Conservation (phyloP, 1,140 invertebrate genomes). For the Meloidogyne exigua region DNA sequence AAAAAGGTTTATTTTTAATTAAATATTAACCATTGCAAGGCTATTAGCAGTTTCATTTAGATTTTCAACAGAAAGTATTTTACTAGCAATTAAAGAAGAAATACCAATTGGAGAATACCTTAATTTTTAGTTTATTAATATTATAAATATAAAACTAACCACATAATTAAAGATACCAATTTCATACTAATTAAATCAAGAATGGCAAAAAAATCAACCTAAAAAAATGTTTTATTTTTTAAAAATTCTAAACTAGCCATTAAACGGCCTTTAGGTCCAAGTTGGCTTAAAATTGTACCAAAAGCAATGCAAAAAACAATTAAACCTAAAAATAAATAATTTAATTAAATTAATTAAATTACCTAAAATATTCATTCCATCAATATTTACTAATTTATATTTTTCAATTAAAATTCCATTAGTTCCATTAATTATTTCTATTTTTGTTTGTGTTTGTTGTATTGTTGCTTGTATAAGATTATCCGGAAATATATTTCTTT, state of each 20-base stretch:
- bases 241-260: slow-evolving; percentile 43
- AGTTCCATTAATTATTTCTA: slow-evolving; percentile 9
- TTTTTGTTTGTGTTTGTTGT: slow-evolving; percentile 48
- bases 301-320: slow-evolving; percentile 68
- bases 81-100: slow-evolving; percentile 82
- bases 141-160: slow-evolving; percentile 67
- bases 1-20: neutral
- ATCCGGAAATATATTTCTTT: slow-evolving; percentile 62
- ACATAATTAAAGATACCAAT: slow-evolving; percentile 80
- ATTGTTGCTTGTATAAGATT: slow-evolving; percentile 53
- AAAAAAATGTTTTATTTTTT: neutral
- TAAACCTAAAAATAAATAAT: slow-evolving; percentile 63
- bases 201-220: slow-evolving; percentile 66
- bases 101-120: slow-evolving; percentile 90
- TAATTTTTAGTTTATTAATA: slow-evolving; percentile 33
- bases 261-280: slow-evolving; percentile 63
- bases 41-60: slow-evolving; percentile 77
- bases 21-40: slow-evolving; percentile 64
- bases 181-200: slow-evolving; percentile 67
- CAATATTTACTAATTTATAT: slow-evolving; percentile 16
- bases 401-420: slow-evolving; percentile 8
- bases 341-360: slow-evolving; percentile 33
- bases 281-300: slow-evolving; percentile 67
- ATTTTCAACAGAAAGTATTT: slow-evolving; percentile 82
- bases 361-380: slow-evolving; percentile 62